Evolutionary conservation across 2,113 vertebrate genomes (phyloP), one percentile per base, ranked within the genome.

Genomic region (Lota lota): DNA sequence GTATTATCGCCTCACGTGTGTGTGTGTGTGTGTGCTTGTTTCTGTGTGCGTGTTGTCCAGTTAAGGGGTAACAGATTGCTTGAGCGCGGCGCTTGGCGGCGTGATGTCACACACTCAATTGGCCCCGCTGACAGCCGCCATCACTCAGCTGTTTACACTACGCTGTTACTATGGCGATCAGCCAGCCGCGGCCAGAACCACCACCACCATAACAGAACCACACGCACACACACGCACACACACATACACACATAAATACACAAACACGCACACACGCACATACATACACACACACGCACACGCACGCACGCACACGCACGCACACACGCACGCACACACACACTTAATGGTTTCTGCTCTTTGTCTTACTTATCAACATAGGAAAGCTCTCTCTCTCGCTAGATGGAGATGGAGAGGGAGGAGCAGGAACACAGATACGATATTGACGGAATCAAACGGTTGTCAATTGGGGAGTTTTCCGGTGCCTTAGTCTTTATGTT

Each of bases 21-120:
- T 66, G 64, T 17, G 19, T 40, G 3, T 3, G 36, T 40, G 36
- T 40, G 6, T 40, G 5, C 1, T 4, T 16, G 53, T 54, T 16
- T 4, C 1, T 28, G 64, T 66, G 51, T 56, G 64, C 20, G 53
- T 66, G 51, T n/a, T 47, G 1, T 72, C 77, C 80, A 80, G 85
- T 88, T 89, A 83, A 74, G 83, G 69, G 47, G 77, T 88, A 90
- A 88, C 89, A 89, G 88, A 90, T 90, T 84, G 87, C 88, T 81
- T 75, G 73, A 81, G 85, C 79, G 70, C 76, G 80, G 87, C 85
- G 78, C 83, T 83, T 77, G 82, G 79, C 79, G 82, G 81, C 90
- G 12, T 85, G 88, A 88, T 91, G 91, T 91, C 89, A 89, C 84
- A 89, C 69, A 86, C 88, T 88, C 91, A 92, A 89, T 92, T 91